Conservation (phyloP, 1,140 invertebrate genomes). For the Zaprionus tsacasi region DNA sequence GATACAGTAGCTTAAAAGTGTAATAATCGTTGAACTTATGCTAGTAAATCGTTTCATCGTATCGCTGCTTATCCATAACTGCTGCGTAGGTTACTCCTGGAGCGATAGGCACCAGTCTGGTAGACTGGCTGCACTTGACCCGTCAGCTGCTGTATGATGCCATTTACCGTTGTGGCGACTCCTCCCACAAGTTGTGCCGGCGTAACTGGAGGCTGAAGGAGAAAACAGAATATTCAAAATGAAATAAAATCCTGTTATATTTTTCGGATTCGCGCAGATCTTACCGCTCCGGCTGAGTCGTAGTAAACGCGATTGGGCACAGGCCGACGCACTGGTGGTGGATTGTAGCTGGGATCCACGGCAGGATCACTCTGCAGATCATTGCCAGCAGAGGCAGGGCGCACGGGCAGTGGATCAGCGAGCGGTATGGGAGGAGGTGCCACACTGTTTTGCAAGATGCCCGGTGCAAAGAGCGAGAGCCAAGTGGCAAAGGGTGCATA, state of each 20-base stretch:
- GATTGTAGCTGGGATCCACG: constrained; percentile 71
- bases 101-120: constrained; percentile 59
- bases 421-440: constrained; percentile 45
- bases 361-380: constrained; percentile 73
- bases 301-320: constrained; percentile 77
- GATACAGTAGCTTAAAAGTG: constrained; percentile 7
- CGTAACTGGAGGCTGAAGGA: constrained; percentile 66
- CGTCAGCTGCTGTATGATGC: constrained; percentile 79
- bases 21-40: constrained; percentile 32
- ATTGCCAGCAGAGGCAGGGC: constrained; percentile 29
- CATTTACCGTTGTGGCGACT: constrained; percentile 75
- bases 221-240: background rate
- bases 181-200: constrained; percentile 75
- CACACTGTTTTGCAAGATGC: constrained; percentile 63
- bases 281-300: constrained; percentile 77
- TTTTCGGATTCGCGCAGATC: background rate
- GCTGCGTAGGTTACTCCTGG: constrained; percentile 43
- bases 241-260: background rate
- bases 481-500: constrained; percentile 72
- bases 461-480: constrained; percentile 74
- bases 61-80: constrained; percentile 51
- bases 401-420: constrained; percentile 36
- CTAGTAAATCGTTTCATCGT: constrained; percentile 16
- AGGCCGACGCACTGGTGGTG: constrained; percentile 61
- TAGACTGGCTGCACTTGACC: constrained; percentile 81